Evolutionary conservation across 1,140 invertebrate species (phyloP), one percentile per base, ranked within the genome.

Genomic region (Leguminivora glycinivorella): DNA sequence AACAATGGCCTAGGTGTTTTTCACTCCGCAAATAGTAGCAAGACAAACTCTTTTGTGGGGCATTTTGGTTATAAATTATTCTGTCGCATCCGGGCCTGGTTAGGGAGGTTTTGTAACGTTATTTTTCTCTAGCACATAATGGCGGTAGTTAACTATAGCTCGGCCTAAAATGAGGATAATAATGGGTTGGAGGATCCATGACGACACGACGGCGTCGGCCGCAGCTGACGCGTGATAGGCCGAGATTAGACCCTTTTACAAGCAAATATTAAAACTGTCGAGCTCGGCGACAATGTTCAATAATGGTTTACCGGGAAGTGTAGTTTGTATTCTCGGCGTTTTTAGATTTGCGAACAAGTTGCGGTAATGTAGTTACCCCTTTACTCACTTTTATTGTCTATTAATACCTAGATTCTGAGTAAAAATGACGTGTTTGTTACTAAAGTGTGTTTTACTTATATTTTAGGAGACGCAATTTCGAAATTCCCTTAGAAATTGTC

Each of bases 51-150:
- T 77, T 77, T 72, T 73, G 75, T 75, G 40, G 75, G 63, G 43
- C 47, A 72, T 77, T 75, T 66, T 73, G 69, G 72, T 76, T 77
- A 76, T 80, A 80, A 80, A 80, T 80, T 76, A 80, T 77, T 77
- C 78, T 73, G 56, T 52, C 74, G 69, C 70, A 74, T 80, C 78
- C 78, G 75, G 78, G 76, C 75, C 74, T 75, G 67, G 72, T 77
- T 74, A 75, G 71, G 78, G 68, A 68, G 66, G 75, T 77, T 80
- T 77, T 79, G 73, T 68, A 68, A 58, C 56, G 66, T 56, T 77
- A 77, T 80, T 75, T 79, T 79, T 79, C 77, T 75, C 72, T 58
- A 19, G 40, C 69, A 66, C 70, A 72, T 75, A 76, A 79, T 75
- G 73, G 75, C 67, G 69, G 60, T 72, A 52, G 73, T 76, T 79